Percentiles rank a stretch among this genome's conserved stretches.
These are phyloP conservation scores for Drosophila austrosaltans DNA, from an alignment of 2,888 invertebrate species.

Conservation along the genomic window DNA sequence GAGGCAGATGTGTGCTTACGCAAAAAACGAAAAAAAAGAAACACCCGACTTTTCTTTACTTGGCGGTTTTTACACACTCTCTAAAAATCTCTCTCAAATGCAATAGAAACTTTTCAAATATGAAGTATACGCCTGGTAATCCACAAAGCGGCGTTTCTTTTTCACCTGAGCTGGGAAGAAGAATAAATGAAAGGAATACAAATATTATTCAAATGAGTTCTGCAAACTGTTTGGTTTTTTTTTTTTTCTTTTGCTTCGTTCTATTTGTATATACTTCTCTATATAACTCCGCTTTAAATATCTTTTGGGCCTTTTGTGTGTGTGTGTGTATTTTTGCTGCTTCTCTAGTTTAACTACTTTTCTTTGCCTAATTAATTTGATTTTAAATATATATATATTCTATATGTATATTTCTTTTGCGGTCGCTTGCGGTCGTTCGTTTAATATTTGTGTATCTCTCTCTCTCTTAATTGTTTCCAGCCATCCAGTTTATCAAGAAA, in stretches of 20 bases:
- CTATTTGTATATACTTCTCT: slow-evolving; percentile 42
- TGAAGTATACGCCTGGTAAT: slow-evolving; percentile 81
- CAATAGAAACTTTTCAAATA: slow-evolving; percentile 33
- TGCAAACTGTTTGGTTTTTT: neutral
- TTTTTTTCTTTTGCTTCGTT: neutral
- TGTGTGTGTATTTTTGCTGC: slow-evolving; percentile 49
- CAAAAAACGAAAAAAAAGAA: slow-evolving; percentile 21
- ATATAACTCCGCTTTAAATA: slow-evolving; percentile 4
- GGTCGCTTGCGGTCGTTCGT: slow-evolving; percentile 60
- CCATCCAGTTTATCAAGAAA: slow-evolving; percentile 81
- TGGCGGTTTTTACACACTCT: neutral
- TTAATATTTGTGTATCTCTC: slow-evolving; percentile 6
- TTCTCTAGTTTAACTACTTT: slow-evolving; percentile 59
- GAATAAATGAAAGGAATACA: slow-evolving; percentile 41
- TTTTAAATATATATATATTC: slow-evolving; percentile 62
- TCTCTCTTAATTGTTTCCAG: slow-evolving; percentile 78
- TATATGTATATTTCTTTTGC: slow-evolving; percentile 61
- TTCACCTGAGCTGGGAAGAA: slow-evolving; percentile 41
- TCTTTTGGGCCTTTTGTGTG: slow-evolving; percentile 2
- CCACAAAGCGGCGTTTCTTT: slow-evolving; percentile 76
- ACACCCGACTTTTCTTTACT: slow-evolving; percentile 29
- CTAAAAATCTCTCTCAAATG: slow-evolving; percentile 47
- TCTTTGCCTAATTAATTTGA: slow-evolving; percentile 61
- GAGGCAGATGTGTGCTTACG: slow-evolving; percentile 72
- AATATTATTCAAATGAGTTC: slow-evolving; percentile 15